These are phyloP conservation scores for Columba janthina DNA, from an alignment of 2,113 vertebrate genomes.

Conservation along the genomic window DNA sequence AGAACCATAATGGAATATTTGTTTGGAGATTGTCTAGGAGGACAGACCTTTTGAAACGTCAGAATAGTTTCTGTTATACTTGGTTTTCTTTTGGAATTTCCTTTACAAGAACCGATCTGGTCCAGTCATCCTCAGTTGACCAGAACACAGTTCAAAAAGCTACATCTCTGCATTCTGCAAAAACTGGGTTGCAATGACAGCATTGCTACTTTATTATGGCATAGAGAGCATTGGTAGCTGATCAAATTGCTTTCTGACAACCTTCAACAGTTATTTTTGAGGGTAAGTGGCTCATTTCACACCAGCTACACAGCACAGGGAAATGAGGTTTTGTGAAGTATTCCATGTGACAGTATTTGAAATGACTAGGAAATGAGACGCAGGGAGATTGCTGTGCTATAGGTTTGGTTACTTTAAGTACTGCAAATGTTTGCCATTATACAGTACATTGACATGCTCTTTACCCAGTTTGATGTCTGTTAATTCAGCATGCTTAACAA, in stretches of 20 bases:
- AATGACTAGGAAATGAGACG: conserved; percentile 29
- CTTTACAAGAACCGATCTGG: not conserved
- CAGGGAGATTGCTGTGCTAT: not conserved
- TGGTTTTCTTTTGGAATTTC: not conserved
- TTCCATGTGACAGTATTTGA: not conserved
- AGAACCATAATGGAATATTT: not conserved
- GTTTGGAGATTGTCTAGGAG: not conserved
- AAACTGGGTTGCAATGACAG: not conserved
- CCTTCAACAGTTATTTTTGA: conserved; percentile 1
- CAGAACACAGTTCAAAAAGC: not conserved
- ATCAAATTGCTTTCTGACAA: not conserved
- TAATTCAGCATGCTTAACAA: not conserved
- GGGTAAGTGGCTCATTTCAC: conserved; percentile 9
- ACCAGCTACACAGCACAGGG: not conserved
- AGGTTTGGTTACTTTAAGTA: not conserved
- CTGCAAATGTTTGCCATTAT: not conserved
- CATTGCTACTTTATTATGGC: not conserved
- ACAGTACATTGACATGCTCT: not conserved
- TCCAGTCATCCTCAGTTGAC: not conserved
- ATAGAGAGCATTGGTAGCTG: not conserved
- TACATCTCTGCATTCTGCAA: not conserved
- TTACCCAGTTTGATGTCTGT: not conserved
- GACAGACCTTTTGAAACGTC: not conserved
- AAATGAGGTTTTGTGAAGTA: conserved; percentile 25
- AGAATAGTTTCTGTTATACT: not conserved